Evolutionary conservation across 1,140 invertebrate genomes (phyloP).

Genomic region (Mylabris phalerata): DNA sequence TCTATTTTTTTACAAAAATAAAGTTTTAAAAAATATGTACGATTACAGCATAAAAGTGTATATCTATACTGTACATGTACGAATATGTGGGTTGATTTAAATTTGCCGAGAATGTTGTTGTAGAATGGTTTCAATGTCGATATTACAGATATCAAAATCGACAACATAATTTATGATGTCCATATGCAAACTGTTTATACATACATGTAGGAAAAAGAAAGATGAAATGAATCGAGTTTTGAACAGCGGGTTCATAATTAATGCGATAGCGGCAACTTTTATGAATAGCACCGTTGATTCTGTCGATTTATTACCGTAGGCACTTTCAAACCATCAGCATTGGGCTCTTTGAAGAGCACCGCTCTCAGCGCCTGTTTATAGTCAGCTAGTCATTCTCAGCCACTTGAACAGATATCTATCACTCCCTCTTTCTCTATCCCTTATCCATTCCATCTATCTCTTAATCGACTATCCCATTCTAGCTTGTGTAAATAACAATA

Average conservation of each 20-base stretch:
- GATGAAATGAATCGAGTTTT: slow-evolving; percentile 19
- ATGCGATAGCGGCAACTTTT: slow-evolving; percentile 41
- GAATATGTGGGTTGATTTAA: slow-evolving; percentile 17
- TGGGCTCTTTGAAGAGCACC: slow-evolving; percentile 29
- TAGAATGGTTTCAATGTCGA: slow-evolving; percentile 12
- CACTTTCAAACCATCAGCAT: slow-evolving; percentile 31
- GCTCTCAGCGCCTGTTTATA: slow-evolving; percentile 25
- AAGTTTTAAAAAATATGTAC: background rate
- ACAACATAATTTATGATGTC: slow-evolving; percentile 33
- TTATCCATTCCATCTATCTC: too few relatives aligned
- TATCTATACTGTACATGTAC: too few relatives aligned
- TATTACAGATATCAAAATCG: slow-evolving; percentile 14
- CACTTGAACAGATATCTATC: slow-evolving; percentile 14
- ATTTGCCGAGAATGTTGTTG: slow-evolving; percentile 23
- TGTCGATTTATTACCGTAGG: slow-evolving; percentile 37
- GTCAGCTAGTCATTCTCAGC: slow-evolving; percentile 24
- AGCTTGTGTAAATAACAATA: background rate
- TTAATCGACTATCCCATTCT: slow-evolving; percentile 9
- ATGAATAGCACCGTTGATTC: slow-evolving; percentile 40
- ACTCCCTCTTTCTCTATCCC: slow-evolving; percentile 15
- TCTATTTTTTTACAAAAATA: background rate
- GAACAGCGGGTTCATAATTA: slow-evolving; percentile 37
- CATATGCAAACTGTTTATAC: slow-evolving; percentile 35
- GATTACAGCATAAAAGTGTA: too few relatives aligned
- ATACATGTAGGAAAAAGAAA: too few relatives aligned